Percentiles rank a stretch among this genome's conserved stretches.
Evolutionary conservation across 2,113 vertebrate species (phyloP).

Genomic region (Nannobrachium achirus): DNA sequence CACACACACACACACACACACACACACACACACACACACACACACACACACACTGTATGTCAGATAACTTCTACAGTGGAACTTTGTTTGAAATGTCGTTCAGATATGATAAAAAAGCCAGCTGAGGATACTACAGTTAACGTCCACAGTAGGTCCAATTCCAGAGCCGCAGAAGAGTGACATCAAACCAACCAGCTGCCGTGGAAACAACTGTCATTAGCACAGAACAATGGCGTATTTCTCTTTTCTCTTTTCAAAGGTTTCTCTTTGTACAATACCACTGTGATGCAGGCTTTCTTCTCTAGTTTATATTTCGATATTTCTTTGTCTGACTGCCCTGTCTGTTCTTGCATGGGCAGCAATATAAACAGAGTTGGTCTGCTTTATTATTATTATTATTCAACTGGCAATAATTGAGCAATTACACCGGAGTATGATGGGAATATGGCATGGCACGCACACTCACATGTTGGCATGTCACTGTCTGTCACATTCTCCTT

Average conservation of each 20-base stretch:
- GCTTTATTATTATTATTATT: background rate
- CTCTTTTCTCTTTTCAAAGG: constrained; percentile 32
- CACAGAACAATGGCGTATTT: constrained; percentile 36
- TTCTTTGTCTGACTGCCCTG: background rate
- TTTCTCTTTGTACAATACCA: constrained; percentile 35
- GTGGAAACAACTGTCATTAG: constrained; percentile 40
- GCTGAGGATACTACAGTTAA: too few relatives aligned
- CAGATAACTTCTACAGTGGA: too few relatives aligned
- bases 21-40: too few relatives aligned
- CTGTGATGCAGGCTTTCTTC: constrained; percentile 20
- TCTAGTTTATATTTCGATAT: background rate
- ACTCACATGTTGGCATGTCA: too few relatives aligned
- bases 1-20: too few relatives aligned
- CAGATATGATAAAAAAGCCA: too few relatives aligned
- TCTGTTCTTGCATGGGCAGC: constrained; percentile 27
- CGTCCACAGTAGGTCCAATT: background rate
- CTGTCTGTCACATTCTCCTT: too few relatives aligned
- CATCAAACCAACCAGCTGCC: constrained; percentile 44
- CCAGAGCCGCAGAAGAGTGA: constrained; percentile 2
- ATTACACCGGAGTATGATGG: constrained; percentile 4
- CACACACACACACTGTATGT: too few relatives aligned
- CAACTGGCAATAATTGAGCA: constrained; percentile 8
- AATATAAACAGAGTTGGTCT: constrained; percentile 24
- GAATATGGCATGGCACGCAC: background rate
- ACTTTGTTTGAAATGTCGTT: too few relatives aligned